Base-by-base conservation (phyloP, 2,113 vertebrate genomes). In the Mesembrinibis cayennensis region DNA sequence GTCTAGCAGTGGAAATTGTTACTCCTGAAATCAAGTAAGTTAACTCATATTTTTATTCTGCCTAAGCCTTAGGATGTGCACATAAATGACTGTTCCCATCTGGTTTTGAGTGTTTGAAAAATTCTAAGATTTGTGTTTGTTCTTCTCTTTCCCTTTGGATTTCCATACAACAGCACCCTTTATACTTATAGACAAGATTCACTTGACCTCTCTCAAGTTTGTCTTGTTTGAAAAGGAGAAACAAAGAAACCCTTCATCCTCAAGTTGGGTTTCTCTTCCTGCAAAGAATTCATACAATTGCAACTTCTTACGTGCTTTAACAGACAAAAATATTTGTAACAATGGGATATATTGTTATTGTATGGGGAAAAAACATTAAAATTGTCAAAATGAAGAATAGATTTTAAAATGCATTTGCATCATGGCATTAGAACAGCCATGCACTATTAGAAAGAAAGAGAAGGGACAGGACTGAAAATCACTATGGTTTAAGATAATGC, bases 1-100 rank as follows among this genome's bases (percentile, higher is more conserved):
- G 99, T n/a, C 97, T 99, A 90, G 99, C 99, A n/a, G 98, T 99
- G 87, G 99, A 99, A 97, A 99, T 99, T 90, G 94, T 99, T 95
- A 99, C 98, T 19, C 99, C 99, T 49, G 99, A 99, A 98, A 99
- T 99, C 66, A 98, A 99, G 99, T 99, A 98, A 89, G 96, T 89
- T 45, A 56, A 52, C 42, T 59, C 53, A 73, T 84, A 52, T 38
- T 80, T 85, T 55, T 85, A 45, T 44, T 74, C 49, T 34, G 13
- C 34, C 42, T 47, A 56, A 73, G 50, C 27, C 59, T 85, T 85
- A 85, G 59, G 62, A 74, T 53, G 38, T 65, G 21, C 40, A 53
- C 40, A 74, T 65, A 32, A 62, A 85, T 44, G 50, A 65, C 42
- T 29, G 1, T 44, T 72, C 36, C 49, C 40, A 52, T 73, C 70